Base-by-base conservation (phyloP, 2,888 invertebrate genomes). In the Melinopterus prodromus region DNA sequence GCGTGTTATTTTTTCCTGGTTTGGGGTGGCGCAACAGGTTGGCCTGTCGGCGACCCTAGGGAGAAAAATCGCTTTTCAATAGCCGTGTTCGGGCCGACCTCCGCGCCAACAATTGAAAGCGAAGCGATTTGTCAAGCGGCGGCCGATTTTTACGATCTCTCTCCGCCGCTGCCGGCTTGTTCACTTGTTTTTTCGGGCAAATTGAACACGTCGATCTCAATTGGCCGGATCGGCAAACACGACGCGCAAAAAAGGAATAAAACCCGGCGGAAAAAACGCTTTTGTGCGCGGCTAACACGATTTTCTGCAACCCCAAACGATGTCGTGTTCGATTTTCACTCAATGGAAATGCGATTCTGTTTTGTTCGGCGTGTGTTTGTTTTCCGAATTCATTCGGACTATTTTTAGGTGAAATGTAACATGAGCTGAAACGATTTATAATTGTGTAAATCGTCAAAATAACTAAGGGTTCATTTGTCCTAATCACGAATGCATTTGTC, bases 1-100 rank as follows among this genome's bases (percentile, higher is more conserved):
- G 9, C 15, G 71, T 15, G 71, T 71, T 71, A 15, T 16, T 71
- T 26, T 71, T 15, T 71, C 26, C 16, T 14, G 72, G 72, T 72
- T 72, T 16, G 26, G 26, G 72, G 35, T 36, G 72, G 72, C 26
- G 72, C 72, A 72, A 72, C 72, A 72, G 26, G 72, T 72, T 36
- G 26, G 72, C 35, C 72, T 36, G 26, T 26, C 72, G 72, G 14
- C 72, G 72, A 14, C 35, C 5, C 72, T 14, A 26, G 72, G 72
- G 72, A 35, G 72, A 72, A 72, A 72, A 72, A 72, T 72, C 72
- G 72, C 35, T 72, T 72, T 72, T 72, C 72, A 72, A 72, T 72
- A 72, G 72, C 72, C 16, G 26, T 26, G 35, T 26, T 15, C 36
- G 72, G 72, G 36, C 14, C 72, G 72, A 7, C 16, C 26, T 36